Percentiles rank a stretch among this genome's conserved stretches.
Evolutionary conservation across 1,140 invertebrate genomes (phyloP).

Genomic region (Drosophila busckii): DNA sequence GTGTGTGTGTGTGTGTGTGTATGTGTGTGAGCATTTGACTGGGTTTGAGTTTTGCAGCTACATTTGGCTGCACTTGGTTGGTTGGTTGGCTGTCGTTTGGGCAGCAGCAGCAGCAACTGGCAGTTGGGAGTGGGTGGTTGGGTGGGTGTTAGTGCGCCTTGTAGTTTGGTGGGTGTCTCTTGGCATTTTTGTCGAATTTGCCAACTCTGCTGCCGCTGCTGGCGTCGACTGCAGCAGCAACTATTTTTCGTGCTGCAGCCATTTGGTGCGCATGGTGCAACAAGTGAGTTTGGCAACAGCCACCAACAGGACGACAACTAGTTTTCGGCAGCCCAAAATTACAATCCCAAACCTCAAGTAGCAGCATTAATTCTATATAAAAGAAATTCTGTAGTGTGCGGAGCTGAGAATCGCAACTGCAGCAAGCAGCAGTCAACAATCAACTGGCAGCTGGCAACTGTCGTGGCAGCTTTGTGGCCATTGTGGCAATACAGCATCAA

Average conservation of each 20-base stretch:
- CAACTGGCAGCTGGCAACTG: constrained; percentile 10
- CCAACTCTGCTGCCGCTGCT: constrained; percentile 32
- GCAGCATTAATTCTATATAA: constrained; percentile 20
- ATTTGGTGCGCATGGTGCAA: constrained; percentile 73
- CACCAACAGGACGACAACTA: constrained; percentile 78
- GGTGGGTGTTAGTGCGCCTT: constrained; percentile 32
- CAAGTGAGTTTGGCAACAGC: constrained; percentile 79
- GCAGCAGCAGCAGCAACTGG: neutral
- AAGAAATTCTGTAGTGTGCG: no score
- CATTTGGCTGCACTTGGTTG: constrained; percentile 75
- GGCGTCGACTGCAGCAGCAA: constrained; percentile 37
- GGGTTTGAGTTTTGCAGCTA: constrained; percentile 69
- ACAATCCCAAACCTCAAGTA: no score
- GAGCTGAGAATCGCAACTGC: no score
- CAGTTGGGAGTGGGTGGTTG: neutral
- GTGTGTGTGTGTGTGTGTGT: constrained; percentile 7
- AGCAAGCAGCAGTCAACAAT: no score
- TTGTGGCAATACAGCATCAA: constrained; percentile 31
- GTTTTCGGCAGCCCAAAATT: constrained; percentile 66
- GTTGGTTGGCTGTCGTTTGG: constrained; percentile 37
- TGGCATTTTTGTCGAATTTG: constrained; percentile 75
- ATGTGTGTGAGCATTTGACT: constrained; percentile 53
- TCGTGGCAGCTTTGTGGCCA: constrained; percentile 17
- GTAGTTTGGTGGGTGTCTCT: constrained; percentile 72
- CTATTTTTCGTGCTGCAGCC: constrained; percentile 58